Conservation (phyloP, 2,113 vertebrate genomes). For the Microtus pennsylvanicus region DNA sequence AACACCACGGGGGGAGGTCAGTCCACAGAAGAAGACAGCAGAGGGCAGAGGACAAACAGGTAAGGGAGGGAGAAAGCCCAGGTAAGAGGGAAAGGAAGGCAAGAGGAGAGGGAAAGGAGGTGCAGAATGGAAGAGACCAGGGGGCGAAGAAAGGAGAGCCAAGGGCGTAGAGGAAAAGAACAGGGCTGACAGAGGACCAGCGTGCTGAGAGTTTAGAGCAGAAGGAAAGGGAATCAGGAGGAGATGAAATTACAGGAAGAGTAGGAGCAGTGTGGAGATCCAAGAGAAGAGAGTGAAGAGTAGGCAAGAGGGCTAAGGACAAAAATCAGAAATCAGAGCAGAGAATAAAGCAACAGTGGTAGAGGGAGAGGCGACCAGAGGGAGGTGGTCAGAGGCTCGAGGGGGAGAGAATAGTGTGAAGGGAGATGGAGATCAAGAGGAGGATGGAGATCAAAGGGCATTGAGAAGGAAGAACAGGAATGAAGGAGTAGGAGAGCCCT, state of each 20-base stretch:
- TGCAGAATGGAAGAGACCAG: not conserved
- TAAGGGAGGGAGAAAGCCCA: not conserved
- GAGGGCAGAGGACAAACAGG: not conserved
- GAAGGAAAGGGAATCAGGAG: no score
- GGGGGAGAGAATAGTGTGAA: not conserved
- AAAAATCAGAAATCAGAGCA: no score
- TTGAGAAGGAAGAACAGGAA: not conserved
- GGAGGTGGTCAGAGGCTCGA: not conserved
- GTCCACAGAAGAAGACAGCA: not conserved
- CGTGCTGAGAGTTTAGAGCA: no score
- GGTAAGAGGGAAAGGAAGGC: no score
- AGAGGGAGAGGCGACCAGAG: not conserved
- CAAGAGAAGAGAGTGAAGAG: no score
- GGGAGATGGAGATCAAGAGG: not conserved
- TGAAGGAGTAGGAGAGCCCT: no score
- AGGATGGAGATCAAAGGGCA: not conserved
- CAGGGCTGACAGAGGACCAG: not conserved
- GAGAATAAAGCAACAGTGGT: no score
- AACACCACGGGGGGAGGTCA: not conserved
- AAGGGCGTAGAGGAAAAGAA: not conserved
- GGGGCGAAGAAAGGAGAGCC: not conserved
- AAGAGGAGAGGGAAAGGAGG: not conserved
- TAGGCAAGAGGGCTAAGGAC: no score
- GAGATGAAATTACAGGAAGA: no score
- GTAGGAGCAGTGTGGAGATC: no score